Evolutionary conservation across 2,113 vertebrate species (phyloP), one percentile per base, ranked within the genome.

Genomic region (Apaloderma vittatum): DNA sequence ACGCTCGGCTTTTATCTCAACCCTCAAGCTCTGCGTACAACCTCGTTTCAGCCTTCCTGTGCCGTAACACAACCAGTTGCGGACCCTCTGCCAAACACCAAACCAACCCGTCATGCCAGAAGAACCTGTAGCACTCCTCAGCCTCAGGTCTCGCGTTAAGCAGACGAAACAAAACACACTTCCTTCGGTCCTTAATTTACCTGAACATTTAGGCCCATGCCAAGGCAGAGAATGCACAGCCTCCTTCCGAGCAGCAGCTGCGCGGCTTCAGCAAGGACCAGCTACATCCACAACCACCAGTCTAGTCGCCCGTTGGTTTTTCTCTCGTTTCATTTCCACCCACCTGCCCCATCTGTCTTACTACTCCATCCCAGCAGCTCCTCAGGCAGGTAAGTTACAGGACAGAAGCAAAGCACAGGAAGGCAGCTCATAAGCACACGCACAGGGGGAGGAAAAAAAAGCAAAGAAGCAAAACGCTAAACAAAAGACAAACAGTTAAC

Each of bases 401-500:
- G 40, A 94, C 72, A 45, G 91, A 88, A 70, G 81, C 58, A 43
- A 79, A 63, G 16, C 8, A 70, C 6, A 51, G 70, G 57, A 81
- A 84, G 76, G 80, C 81, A 88, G 52, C 48, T 55, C 36, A 6
- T 11, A 83, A 82, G 61, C 43, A 65, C 2, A 3, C 3, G 30
- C 81, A 93, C 40, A 40, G 40, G 15, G 45, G 15, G 76, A 71
- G 71, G 43, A 22, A 36, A 26, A 22, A 74, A 73, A 36, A 36
- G 8, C 1, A 11, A 24, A 29, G 92, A 59, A 76, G n/a, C 40
- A 40, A 40, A 40, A 40, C 40, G 12, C 40, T 40, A 40, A 40
- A 40, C 40, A 40, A 40, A 40, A 40, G 40, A 40, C 40, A 86
- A 43, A 90, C 51, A 73, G 79, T 94, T 88, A 97, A 98, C 97